phyloP scores from a whole-genome alignment of 1,140 invertebrate genomes.

The Rhagoletis pomonella region DNA sequence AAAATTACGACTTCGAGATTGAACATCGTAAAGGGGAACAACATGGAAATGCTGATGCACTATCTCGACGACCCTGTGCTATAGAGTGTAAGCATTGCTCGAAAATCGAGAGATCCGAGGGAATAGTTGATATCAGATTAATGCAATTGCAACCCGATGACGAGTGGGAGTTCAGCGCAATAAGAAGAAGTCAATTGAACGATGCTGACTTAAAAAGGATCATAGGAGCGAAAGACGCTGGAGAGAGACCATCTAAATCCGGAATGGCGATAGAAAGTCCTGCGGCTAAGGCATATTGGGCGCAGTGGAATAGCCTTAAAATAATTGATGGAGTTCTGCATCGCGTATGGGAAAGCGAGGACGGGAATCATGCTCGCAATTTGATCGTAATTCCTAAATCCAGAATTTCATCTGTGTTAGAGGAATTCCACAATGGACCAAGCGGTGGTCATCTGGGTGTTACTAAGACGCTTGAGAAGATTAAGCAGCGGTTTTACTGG shows the following conservation, averaged over 20 bases:
- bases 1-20: slow-evolving; percentile 62
- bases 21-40: slow-evolving; percentile 57
- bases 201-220: background rate
- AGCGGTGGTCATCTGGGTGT: slow-evolving; percentile 57
- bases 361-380: background rate
- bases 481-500: slow-evolving; percentile 59
- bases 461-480: slow-evolving; percentile 57
- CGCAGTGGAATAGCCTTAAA: background rate
- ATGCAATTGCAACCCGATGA: background rate
- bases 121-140: slow-evolving; percentile 9
- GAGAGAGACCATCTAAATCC: background rate
- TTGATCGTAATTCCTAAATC: background rate
- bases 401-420: slow-evolving; percentile 9
- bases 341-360: slow-evolving; percentile 6
- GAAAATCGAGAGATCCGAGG: background rate
- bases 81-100: slow-evolving; percentile 25
- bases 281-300: slow-evolving; percentile 12
- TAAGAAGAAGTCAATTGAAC: background rate
- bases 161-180: background rate
- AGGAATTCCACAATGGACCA: slow-evolving; percentile 53
- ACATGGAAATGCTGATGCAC: slow-evolving; percentile 59
- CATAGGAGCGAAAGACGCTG: background rate
- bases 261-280: background rate
- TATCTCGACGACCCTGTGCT: slow-evolving; percentile 59
- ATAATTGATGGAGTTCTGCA: background rate